Evolutionary conservation across 2,888 invertebrate species (phyloP).

Genomic region (Panzeria rudis): DNA sequence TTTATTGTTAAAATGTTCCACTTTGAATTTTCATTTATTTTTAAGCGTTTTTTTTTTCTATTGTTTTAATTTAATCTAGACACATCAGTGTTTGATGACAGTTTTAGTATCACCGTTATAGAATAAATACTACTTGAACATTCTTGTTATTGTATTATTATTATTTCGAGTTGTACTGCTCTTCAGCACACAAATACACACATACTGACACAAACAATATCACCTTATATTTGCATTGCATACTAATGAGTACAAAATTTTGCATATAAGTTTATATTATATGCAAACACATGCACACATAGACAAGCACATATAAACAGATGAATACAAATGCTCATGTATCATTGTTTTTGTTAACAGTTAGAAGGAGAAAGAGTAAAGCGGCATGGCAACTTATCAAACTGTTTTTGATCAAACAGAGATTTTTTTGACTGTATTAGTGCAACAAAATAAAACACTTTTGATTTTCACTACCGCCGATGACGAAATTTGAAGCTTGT

Average conservation of each 20-base stretch:
- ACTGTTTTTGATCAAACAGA: no score
- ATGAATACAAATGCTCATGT: neutral
- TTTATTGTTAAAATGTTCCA: no score
- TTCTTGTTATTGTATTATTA: slow-evolving; percentile 33
- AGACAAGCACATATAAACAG: neutral
- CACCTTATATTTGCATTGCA: slow-evolving; percentile 33
- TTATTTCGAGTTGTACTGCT: slow-evolving; percentile 7
- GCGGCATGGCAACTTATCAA: no score
- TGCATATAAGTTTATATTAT: neutral
- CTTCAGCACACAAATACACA: neutral
- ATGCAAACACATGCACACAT: neutral
- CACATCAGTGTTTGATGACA: slow-evolving; percentile 24
- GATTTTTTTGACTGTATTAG: no score
- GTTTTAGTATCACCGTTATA: slow-evolving; percentile 35
- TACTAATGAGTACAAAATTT: slow-evolving; percentile 54
- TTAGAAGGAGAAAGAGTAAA: neutral
- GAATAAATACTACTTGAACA: neutral
- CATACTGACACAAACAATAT: slow-evolving; percentile 4
- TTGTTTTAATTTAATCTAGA: slow-evolving; percentile 6
- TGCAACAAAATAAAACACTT: no score
- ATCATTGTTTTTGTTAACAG: neutral
- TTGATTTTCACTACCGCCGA: no score
- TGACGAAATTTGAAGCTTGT: no score
- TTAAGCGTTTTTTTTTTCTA: neutral
- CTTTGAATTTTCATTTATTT: no score